Evolutionary conservation across 2,113 vertebrate genomes (phyloP).

Genomic region (Castor canadensis): DNA sequence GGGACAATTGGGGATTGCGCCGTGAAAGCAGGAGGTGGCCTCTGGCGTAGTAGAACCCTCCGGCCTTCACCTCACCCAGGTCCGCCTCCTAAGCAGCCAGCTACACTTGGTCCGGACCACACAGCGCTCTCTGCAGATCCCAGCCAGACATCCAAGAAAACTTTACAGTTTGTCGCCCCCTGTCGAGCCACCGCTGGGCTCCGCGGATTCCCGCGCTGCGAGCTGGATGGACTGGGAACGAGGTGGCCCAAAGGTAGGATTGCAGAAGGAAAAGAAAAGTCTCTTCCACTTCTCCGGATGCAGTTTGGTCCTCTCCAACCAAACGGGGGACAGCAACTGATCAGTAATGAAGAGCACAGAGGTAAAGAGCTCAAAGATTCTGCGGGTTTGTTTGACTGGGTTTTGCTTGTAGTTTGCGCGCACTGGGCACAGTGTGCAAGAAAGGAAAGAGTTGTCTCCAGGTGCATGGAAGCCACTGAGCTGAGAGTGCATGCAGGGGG

Average conservation of each 20-base stretch:
- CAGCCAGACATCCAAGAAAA: not conserved
- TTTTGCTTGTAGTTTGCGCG: not conserved
- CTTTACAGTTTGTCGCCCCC: conserved; percentile 78
- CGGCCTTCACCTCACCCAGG: not conserved
- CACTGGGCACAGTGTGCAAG: not conserved
- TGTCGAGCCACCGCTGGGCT: conserved; percentile 42
- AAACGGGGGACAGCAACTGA: not conserved
- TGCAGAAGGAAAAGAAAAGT: not conserved
- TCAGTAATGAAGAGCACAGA: not conserved
- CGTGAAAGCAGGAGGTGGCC: not conserved
- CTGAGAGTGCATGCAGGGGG: too few species aligned
- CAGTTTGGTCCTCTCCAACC: not conserved
- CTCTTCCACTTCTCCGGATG: not conserved
- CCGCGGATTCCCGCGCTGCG: not conserved
- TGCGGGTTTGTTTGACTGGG: not conserved
- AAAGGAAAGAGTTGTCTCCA: not conserved
- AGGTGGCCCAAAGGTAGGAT: not conserved
- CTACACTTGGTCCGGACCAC: not conserved
- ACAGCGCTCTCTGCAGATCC: not conserved
- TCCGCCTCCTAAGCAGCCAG: not conserved
- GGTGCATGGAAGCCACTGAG: not conserved
- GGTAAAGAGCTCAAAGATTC: not conserved
- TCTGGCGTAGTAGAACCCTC: not conserved
- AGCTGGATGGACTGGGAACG: not conserved
- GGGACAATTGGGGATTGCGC: not conserved